Evolutionary conservation across 2,113 vertebrate genomes (phyloP).

Genomic region (Oryzias woworae): DNA sequence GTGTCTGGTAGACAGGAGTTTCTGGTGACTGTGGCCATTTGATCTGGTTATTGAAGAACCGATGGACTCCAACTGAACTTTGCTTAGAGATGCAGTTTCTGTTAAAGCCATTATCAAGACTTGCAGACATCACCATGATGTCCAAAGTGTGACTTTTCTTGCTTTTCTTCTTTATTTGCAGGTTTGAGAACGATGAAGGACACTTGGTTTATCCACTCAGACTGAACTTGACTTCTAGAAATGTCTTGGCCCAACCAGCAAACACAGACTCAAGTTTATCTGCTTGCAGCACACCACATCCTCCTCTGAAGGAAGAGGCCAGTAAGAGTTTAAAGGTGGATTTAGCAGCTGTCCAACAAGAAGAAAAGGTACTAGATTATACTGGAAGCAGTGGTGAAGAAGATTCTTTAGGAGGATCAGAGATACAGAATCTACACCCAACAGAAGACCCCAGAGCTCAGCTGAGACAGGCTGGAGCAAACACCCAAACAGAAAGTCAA

Average conservation of each 20-base stretch:
- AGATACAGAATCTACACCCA: no score
- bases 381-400: no score
- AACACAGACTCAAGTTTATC: neutral
- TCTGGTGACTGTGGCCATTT: no score
- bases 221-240: conserved; percentile 14
- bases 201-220: conserved; percentile 1
- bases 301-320: neutral
- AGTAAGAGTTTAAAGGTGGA: neutral
- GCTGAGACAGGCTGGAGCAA: no score
- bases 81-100: neutral
- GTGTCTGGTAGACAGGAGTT: no score
- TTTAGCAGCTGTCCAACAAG: rapidly evolving
- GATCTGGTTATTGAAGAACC: no score
- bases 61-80: no score
- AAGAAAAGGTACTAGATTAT: neutral
- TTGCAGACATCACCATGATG: neutral
- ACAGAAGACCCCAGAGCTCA: no score
- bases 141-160: no score
- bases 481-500: neutral
- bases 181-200: conserved; percentile 19
- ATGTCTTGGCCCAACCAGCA: neutral
- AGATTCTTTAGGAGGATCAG: no score
- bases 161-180: conserved; percentile 1
- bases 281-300: neutral
- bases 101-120: neutral